phyloP scores from a whole-genome alignment of 30 jellyfish, hydroid and myxozoan species.

The Euphysa ruthae region DNA sequence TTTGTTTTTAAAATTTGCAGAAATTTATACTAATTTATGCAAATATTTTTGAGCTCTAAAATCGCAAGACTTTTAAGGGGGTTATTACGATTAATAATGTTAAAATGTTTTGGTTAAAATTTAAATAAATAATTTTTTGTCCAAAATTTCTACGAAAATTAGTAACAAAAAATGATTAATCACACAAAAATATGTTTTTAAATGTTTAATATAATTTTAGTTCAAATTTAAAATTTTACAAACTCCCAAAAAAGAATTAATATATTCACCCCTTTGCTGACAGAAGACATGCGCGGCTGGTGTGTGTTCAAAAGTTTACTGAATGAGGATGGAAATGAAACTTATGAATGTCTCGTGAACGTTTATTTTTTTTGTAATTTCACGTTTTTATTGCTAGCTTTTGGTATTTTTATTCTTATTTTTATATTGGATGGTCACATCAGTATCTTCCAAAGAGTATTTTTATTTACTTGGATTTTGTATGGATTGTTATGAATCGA shows the following conservation, averaged over 20 bases:
- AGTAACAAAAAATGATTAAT: too few relatives aligned
- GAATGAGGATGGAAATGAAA: constrained; percentile 41
- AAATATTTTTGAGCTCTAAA: not conserved
- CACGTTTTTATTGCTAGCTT: too few relatives aligned
- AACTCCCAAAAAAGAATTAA: not conserved
- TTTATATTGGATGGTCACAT: too few relatives aligned
- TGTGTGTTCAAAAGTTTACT: constrained; percentile 47
- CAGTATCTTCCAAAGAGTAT: too few relatives aligned
- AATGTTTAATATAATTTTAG: not conserved
- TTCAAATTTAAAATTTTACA: not conserved
- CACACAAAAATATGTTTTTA: too few relatives aligned
- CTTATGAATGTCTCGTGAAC: constrained; percentile 1
- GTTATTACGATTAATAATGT: not conserved
- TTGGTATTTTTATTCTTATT: not conserved
- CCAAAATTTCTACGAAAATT: not conserved
- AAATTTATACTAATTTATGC: constrained; percentile 14
- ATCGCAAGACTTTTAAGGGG: not conserved
- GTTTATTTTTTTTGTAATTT: not conserved
- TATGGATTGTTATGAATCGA: constrained; percentile 96
- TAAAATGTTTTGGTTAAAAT: not conserved
- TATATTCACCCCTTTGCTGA: constrained; percentile 18
- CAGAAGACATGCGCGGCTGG: constrained; percentile 58
- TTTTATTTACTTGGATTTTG: too few relatives aligned
- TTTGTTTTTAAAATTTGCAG: constrained; percentile 20
- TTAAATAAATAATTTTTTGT: not conserved